Percentiles rank a stretch among this genome's conserved stretches.
These are phyloP conservation scores for Ptilorrhoa leucosticta DNA, from an alignment of 2,113 vertebrate genomes.

Conservation along the genomic window DNA sequence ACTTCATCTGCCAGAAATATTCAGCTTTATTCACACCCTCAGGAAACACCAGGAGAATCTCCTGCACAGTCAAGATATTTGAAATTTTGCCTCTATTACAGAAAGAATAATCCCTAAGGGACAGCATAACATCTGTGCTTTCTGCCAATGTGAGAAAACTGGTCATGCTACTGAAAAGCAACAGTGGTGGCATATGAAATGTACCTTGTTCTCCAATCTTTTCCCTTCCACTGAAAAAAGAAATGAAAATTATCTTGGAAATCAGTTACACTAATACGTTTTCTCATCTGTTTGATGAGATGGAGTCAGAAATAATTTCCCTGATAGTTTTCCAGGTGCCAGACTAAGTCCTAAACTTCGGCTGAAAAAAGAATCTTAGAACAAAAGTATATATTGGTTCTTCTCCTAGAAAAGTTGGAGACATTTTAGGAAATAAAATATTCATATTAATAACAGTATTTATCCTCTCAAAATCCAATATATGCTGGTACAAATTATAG, in stretches of 20 bases:
- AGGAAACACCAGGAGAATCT: constrained; percentile 5
- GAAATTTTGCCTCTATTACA: neutral
- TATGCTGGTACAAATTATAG: neutral
- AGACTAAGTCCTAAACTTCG: neutral
- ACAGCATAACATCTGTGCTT: constrained; percentile 6
- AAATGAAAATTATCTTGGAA: neutral
- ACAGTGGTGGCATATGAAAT: neutral
- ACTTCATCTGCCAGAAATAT: constrained; percentile 11
- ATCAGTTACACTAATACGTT: neutral
- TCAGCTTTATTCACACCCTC: constrained; percentile 1
- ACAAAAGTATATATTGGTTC: neutral
- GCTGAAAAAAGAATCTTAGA: neutral
- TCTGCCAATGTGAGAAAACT: constrained; percentile 26
- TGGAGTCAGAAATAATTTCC: neutral
- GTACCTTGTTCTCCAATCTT: neutral
- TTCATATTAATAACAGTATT: neutral
- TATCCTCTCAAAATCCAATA: neutral
- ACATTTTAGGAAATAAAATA: neutral
- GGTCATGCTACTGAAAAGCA: neutral
- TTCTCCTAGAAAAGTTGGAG: neutral
- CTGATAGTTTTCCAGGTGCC: neutral
- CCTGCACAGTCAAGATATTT: neutral
- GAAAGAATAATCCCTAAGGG: neutral
- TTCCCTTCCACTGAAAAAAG: neutral
- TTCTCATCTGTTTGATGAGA: neutral